Conservation (phyloP, 2,888 invertebrate species). For the Brachyptera risi region DNA sequence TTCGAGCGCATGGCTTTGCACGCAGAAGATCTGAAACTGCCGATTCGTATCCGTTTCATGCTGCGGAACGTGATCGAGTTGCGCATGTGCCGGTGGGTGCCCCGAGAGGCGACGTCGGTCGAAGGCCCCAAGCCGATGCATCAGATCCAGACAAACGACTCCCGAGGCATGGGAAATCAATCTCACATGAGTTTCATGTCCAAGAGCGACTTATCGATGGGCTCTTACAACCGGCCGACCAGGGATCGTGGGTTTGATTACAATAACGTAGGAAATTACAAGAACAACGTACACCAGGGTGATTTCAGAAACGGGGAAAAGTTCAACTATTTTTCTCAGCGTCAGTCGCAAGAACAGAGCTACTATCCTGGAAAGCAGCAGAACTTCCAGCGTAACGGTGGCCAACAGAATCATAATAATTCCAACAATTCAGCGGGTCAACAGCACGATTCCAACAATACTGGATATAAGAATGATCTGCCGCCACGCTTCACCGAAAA, state of each 20-base stretch:
- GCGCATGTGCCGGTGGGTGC: constrained; percentile 87
- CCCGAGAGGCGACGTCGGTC: constrained; percentile 76
- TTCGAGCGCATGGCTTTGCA: constrained; percentile 89
- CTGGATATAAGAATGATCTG: constrained; percentile 54
- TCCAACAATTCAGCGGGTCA: constrained; percentile 30
- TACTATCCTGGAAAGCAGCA: constrained; percentile 26
- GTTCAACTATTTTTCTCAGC: constrained; percentile 2
- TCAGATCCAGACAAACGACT: constrained; percentile 48
- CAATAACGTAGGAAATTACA: constrained; percentile 27
- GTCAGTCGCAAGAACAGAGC: constrained; percentile 6
- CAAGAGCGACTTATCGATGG: not conserved
- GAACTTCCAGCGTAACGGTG: constrained; percentile 40
- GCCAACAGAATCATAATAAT: constrained; percentile 41
- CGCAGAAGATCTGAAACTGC: constrained; percentile 77
- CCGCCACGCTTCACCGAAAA: constrained; percentile 77
- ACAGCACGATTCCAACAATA: constrained; percentile 45
- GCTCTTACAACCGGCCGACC: constrained; percentile 1
- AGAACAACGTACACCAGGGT: not conserved
- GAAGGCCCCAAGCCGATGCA: constrained; percentile 94
- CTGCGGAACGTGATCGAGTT: constrained; percentile 94
- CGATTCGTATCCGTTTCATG: constrained; percentile 94
- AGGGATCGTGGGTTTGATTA: constrained; percentile 27
- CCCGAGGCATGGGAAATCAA: constrained; percentile 14
- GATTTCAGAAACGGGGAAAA: not conserved
- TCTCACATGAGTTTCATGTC: not conserved